Percentiles rank a stretch among this genome's conserved stretches.
phyloP scores from a whole-genome alignment of 2,888 invertebrate species.

The Agriopis marginaria region DNA sequence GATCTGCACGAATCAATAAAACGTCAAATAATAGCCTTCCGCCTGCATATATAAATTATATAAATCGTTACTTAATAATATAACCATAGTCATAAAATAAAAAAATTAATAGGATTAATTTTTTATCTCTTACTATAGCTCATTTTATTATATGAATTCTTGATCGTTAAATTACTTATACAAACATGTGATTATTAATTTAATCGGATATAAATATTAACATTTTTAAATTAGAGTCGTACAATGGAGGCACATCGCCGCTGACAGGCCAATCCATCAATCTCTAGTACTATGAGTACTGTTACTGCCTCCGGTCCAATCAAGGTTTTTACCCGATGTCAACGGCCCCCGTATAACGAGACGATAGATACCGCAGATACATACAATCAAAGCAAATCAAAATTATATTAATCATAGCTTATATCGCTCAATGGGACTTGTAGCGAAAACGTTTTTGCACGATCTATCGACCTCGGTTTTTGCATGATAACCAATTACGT shows the following conservation, averaged over 20 bases:
- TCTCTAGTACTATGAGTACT: slow-evolving; percentile 64
- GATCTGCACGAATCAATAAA: slow-evolving; percentile 47
- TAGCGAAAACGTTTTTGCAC: slow-evolving; percentile 63
- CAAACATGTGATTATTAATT: slow-evolving; percentile 67
- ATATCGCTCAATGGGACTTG: slow-evolving; percentile 59
- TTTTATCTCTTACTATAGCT: slow-evolving; percentile 49
- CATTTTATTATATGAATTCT: slow-evolving; percentile 55
- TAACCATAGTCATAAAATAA: slow-evolving; percentile 30
- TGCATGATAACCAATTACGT: slow-evolving; percentile 77
- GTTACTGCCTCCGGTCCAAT: slow-evolving; percentile 63
- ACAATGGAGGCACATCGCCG: slow-evolving; percentile 57
- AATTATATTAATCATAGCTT: slow-evolving; percentile 73
- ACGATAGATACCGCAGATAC: slow-evolving; percentile 55
- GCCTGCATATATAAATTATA: slow-evolving; percentile 14
- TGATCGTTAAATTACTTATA: slow-evolving; percentile 52
- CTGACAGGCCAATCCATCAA: slow-evolving; percentile 74
- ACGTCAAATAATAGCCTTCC: slow-evolving; percentile 29
- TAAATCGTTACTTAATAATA: slow-evolving; percentile 28
- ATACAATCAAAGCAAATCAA: slow-evolving; percentile 76
- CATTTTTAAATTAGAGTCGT: slow-evolving; percentile 68
- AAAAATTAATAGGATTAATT: slow-evolving; percentile 43
- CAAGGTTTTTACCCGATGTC: slow-evolving; percentile 71
- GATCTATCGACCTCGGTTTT: slow-evolving; percentile 58
- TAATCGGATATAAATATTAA: slow-evolving; percentile 68
- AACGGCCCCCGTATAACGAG: slow-evolving; percentile 64